Evolutionary conservation across 2,113 vertebrate species (phyloP).

Genomic region (Daubentonia madagascariensis): DNA sequence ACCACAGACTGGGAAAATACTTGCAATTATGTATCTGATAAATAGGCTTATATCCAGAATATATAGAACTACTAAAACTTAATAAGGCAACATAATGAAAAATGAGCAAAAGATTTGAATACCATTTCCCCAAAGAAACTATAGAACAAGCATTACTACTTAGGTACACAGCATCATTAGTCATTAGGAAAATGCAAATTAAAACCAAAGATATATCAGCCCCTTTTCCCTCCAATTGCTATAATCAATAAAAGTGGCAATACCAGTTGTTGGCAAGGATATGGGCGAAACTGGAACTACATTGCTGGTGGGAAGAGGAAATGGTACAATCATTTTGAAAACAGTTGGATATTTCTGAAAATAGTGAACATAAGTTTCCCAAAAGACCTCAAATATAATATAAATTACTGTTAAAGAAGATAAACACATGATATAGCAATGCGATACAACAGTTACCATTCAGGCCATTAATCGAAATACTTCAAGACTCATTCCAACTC

Average conservation of each 20-base stretch:
- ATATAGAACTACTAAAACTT: not conserved
- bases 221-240: not conserved
- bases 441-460: not conserved
- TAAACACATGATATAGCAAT: not conserved
- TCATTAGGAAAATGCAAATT: not conserved
- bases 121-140: not conserved
- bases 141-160: not conserved
- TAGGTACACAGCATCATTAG: not conserved
- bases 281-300: not conserved
- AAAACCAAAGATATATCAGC: not conserved
- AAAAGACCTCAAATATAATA: not conserved
- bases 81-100: not conserved
- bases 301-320: not conserved
- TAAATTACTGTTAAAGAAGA: not conserved
- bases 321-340: not conserved
- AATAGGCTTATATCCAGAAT: not conserved
- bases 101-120: not conserved
- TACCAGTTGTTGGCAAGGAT: not conserved
- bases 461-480: not conserved
- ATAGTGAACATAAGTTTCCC: not conserved
- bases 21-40: not conserved
- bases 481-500: not conserved
- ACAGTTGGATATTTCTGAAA: not conserved
- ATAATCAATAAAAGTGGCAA: not conserved
- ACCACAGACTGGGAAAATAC: not conserved